Conservation (phyloP, 2,797 vertebrate species). For the Tadarida brasiliensis region DNA sequence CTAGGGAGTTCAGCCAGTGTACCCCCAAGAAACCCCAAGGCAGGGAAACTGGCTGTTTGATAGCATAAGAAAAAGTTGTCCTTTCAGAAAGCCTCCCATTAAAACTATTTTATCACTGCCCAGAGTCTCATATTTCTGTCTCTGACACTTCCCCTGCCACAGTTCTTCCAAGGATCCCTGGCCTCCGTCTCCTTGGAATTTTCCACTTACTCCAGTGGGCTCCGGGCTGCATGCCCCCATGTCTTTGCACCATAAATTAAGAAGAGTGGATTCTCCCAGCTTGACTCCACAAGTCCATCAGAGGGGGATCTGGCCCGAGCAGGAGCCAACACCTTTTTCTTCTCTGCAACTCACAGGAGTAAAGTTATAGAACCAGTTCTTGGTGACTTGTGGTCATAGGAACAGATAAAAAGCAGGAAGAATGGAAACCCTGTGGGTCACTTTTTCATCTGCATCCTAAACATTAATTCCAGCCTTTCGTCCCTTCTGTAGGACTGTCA, state of each 20-base stretch:
- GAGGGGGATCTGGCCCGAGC: background rate
- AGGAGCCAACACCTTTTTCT: background rate
- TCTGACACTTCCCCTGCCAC: background rate
- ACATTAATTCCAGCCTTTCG: background rate
- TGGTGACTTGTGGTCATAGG: constrained; percentile 17
- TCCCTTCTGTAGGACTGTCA: background rate
- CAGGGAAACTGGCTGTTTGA: constrained; percentile 50
- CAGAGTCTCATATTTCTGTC: constrained; percentile 49
- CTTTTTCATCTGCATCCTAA: background rate
- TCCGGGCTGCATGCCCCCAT: background rate
- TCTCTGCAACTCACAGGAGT: background rate
- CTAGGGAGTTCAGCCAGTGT: background rate
- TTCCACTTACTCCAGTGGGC: background rate
- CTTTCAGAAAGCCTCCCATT: constrained; percentile 76
- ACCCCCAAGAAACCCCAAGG: constrained; percentile 21
- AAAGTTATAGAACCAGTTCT: background rate
- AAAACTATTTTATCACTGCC: constrained; percentile 81
- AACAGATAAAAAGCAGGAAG: background rate
- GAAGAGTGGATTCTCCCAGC: background rate
- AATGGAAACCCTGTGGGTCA: background rate
- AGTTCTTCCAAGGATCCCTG: background rate
- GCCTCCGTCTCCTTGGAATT: background rate
- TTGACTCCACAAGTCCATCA: background rate
- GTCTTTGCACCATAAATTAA: background rate
- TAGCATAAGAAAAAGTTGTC: constrained; percentile 52